Base-by-base conservation (phyloP, 2,888 invertebrate genomes). In the Zeuzera pyrina region DNA sequence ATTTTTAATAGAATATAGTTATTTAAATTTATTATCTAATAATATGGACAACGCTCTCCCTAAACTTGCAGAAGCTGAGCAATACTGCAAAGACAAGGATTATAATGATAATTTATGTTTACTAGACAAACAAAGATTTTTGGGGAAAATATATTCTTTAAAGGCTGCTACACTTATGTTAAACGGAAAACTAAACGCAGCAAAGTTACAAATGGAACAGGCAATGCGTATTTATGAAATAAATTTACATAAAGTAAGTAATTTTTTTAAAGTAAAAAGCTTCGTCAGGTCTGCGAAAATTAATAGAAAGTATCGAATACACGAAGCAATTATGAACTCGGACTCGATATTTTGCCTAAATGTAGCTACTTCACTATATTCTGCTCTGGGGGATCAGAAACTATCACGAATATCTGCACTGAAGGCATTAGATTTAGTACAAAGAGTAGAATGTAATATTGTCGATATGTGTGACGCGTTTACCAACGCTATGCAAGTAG, bases 401-500 rank as follows among this genome's bases (percentile, higher is more conserved):
- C 43, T 51, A 13, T 57, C 77, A 4, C 65, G 64, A 42, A 42
- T 56, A 32, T 53, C 67, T 30, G 67, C 70, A 15, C 43, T 55
- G 8, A 62, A 57, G 10, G 77, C 79, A 12, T 40, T 81, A 45
- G 44, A 64, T 42, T 45, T 76, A 41, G 51, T 69, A 28, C 67
- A 77, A 43, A 65, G 60, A 38, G 57, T 69, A 10, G 50, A 76
- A 39, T 69, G 83, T 44, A 55, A 61, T 30, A 47, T 79, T 8
- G 51, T 69, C 8, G 70, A 84, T 40, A 49, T 81, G 15, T 84
- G 83, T 37, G 79, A 85, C 34, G 62, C 76, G 2, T 85, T 84
- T 38, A 62, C 72, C 16, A 79, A 77, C 31, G 76, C 76, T 2
- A 63, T 86, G 12, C 65, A 78, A 47, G 49, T 86, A 31, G 85